These are phyloP conservation scores for Andricus curvator DNA, from an alignment of 2,888 invertebrate species.

Conservation along the genomic window DNA sequence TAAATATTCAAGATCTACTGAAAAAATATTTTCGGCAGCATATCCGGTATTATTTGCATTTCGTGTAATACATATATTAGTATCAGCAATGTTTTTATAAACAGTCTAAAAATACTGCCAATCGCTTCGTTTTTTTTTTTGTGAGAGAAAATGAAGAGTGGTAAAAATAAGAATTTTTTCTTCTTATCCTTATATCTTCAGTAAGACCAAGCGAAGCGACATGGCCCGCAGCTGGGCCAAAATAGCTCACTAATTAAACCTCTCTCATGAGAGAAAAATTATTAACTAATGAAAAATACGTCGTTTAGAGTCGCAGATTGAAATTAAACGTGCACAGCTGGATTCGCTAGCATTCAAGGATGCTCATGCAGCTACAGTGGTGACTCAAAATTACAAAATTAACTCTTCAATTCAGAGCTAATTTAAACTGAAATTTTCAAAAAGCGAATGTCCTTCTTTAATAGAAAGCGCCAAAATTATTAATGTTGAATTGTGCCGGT, in stretches of 20 bases:
- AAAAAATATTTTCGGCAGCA: no score
- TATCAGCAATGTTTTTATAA: no score
- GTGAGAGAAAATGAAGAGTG: background rate
- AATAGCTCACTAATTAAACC: background rate
- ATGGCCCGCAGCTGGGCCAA: background rate
- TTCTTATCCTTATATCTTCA: background rate
- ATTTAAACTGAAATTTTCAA: background rate
- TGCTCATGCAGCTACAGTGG: background rate
- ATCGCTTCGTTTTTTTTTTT: background rate
- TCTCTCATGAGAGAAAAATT: background rate
- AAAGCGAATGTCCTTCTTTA: background rate
- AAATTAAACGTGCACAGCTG: constrained; percentile 9
- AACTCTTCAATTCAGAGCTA: background rate
- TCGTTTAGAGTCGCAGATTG: background rate
- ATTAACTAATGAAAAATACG: background rate
- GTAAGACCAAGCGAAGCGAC: background rate
- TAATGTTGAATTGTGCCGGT: background rate
- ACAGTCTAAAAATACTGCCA: background rate
- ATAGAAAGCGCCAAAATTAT: background rate
- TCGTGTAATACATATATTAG: no score
- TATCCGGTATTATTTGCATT: no score
- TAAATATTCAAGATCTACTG: no score
- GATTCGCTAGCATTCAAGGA: background rate
- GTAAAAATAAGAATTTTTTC: background rate
- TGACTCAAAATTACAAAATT: background rate